Percentiles rank a stretch among this genome's conserved stretches.
Evolutionary conservation across 2,888 invertebrate genomes (phyloP).

Genomic region (Gandaritis pyraliata): DNA sequence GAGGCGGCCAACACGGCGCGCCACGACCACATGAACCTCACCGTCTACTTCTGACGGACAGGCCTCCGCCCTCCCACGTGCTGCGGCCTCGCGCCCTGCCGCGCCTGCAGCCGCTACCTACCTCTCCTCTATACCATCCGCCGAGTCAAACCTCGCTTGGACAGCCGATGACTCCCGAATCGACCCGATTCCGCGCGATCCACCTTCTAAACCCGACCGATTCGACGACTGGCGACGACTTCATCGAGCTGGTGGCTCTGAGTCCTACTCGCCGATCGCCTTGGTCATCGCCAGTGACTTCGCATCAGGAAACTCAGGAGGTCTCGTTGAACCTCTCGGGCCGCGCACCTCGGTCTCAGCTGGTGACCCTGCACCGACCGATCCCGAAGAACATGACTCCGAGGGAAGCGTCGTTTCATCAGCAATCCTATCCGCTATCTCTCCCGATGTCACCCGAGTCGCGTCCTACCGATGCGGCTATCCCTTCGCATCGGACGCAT

Average conservation of each 20-base stretch:
- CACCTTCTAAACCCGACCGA: no score
- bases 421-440: conserved; percentile 6
- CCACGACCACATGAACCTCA: conserved; percentile 87
- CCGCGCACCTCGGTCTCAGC: conserved; percentile 2
- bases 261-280: neutral
- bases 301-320: conserved; percentile 18
- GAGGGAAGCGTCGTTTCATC: conserved; percentile 21
- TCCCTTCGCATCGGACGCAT: conserved; percentile 4
- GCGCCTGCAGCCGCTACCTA: neutral
- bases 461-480: neutral
- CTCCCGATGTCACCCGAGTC: neutral
- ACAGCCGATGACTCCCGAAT: neutral
- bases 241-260: neutral
- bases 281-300: neutral
- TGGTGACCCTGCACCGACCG: conserved; percentile 21
- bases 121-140: neutral
- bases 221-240: neutral
- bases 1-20: conserved; percentile 71
- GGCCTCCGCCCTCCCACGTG: no score
- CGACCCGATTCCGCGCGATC: neutral
- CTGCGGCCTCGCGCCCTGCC: neutral
- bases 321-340: conserved; percentile 10
- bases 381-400: conserved; percentile 12
- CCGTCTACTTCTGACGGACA: conserved; percentile 86
- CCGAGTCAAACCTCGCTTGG: neutral